These are phyloP conservation scores for Serrognathus titanus DNA, from an alignment of 2,888 invertebrate genomes.

Conservation along the genomic window DNA sequence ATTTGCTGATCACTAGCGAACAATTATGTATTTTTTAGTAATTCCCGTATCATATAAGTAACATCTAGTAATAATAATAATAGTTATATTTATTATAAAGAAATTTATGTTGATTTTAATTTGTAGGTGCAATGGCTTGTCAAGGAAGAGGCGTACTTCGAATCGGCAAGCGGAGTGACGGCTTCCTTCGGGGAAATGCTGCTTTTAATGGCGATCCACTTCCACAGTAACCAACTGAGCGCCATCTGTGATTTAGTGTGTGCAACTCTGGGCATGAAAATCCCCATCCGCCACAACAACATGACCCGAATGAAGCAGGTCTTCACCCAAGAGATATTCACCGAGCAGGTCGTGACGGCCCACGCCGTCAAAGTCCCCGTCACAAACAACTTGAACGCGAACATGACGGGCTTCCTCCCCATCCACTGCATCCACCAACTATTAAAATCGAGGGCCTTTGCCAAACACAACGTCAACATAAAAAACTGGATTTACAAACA, in stretches of 20 bases:
- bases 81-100: no score
- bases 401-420: constrained; percentile 87
- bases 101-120: background rate
- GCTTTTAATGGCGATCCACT: constrained; percentile 92
- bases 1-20: no score
- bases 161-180: constrained; percentile 78
- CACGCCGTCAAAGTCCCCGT: constrained; percentile 96
- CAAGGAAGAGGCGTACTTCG: constrained; percentile 84
- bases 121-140: constrained; percentile 77
- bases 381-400: constrained; percentile 82
- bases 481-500: constrained; percentile 96
- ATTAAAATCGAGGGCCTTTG: constrained; percentile 88
- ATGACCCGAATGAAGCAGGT: constrained; percentile 87
- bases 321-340: constrained; percentile 95
- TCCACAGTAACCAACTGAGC: constrained; percentile 90
- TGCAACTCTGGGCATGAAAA: constrained; percentile 92
- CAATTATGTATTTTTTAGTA: no score
- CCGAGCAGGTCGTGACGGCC: constrained; percentile 93
- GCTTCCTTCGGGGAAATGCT: constrained; percentile 95
- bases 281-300: constrained; percentile 81
- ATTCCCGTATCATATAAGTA: no score
- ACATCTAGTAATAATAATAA: no score
- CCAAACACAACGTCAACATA: constrained; percentile 93
- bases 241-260: constrained; percentile 93
- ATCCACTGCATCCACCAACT: constrained; percentile 96